These are phyloP conservation scores for Sebastes diaconus DNA, from an alignment of 2,797 vertebrate genomes.

Conservation along the genomic window DNA sequence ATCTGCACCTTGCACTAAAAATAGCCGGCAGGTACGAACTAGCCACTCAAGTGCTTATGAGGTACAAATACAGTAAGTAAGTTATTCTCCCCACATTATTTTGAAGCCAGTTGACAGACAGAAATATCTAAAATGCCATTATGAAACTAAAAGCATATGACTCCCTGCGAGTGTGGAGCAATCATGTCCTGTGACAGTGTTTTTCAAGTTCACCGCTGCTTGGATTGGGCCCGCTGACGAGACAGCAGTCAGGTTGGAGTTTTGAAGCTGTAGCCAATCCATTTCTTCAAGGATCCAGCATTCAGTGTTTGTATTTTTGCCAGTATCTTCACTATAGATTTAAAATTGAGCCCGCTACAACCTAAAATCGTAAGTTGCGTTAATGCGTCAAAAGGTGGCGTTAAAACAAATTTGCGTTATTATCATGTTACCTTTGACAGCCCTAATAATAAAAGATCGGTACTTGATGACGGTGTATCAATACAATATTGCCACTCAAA, in stretches of 20 bases:
- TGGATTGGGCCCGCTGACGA: conserved; percentile 23
- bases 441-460: too few relatives aligned
- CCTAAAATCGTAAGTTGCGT: too few relatives aligned
- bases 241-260: conserved; percentile 24
- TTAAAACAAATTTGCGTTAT: too few relatives aligned
- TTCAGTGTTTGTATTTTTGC: background rate
- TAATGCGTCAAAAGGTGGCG: too few relatives aligned
- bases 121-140: background rate
- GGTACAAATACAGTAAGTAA: background rate
- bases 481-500: too few relatives aligned
- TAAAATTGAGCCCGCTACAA: too few relatives aligned
- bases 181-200: conserved; percentile 8
- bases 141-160: background rate
- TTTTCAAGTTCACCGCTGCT: conserved; percentile 17
- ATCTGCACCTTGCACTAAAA: background rate
- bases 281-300: background rate
- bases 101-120: background rate
- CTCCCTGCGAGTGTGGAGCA: background rate
- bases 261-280: conserved; percentile 33
- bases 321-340: too few relatives aligned
- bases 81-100: background rate
- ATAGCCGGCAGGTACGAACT: background rate
- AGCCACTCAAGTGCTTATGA: background rate
- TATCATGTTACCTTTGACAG: too few relatives aligned
- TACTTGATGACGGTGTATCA: too few relatives aligned